phyloP scores from a whole-genome alignment of 64 coral and sea anemone species.

The Cladopsammia gracilis region DNA sequence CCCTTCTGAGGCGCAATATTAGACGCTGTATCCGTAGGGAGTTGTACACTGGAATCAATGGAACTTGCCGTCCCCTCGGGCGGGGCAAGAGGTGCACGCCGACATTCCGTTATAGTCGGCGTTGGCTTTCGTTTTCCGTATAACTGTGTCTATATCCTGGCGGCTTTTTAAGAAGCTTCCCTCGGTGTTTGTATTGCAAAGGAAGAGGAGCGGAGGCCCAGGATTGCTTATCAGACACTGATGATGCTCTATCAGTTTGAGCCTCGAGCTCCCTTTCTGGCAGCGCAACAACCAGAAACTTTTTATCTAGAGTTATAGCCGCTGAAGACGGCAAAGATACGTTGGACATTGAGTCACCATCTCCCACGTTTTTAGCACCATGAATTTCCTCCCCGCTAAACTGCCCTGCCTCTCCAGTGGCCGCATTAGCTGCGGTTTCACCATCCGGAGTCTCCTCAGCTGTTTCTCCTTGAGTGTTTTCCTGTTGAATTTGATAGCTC shows the following conservation, averaged over 20 bases:
- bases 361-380: slow-evolving; percentile 59
- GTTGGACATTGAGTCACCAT: slow-evolving; percentile 80
- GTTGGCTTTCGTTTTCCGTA: neutral
- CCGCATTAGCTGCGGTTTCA: slow-evolving; percentile 20
- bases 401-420: slow-evolving; percentile 66
- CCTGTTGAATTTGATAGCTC: slow-evolving; percentile 51
- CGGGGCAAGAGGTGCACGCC: slow-evolving; percentile 67
- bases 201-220: slow-evolving; percentile 88
- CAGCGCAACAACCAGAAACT: slow-evolving; percentile 1
- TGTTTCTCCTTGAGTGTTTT: neutral
- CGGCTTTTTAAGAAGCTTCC: slow-evolving; percentile 44
- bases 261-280: slow-evolving; percentile 24
- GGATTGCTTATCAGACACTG: slow-evolving; percentile 84
- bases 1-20: slow-evolving; percentile 28
- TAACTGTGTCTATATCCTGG: slow-evolving; percentile 80
- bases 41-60: slow-evolving; percentile 38
- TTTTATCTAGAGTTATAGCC: slow-evolving; percentile 74
- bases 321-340: slow-evolving; percentile 94
- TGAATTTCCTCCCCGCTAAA: slow-evolving; percentile 57
- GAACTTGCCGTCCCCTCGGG: slow-evolving; percentile 80
- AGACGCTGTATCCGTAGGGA: slow-evolving; percentile 35
- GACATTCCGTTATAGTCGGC: slow-evolving; percentile 12
- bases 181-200: slow-evolving; percentile 42
- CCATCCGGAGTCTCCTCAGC: slow-evolving; percentile 2
- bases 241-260: slow-evolving; percentile 38